Base-by-base conservation (phyloP, 2,888 invertebrate genomes). In the Chironomus tentans region DNA sequence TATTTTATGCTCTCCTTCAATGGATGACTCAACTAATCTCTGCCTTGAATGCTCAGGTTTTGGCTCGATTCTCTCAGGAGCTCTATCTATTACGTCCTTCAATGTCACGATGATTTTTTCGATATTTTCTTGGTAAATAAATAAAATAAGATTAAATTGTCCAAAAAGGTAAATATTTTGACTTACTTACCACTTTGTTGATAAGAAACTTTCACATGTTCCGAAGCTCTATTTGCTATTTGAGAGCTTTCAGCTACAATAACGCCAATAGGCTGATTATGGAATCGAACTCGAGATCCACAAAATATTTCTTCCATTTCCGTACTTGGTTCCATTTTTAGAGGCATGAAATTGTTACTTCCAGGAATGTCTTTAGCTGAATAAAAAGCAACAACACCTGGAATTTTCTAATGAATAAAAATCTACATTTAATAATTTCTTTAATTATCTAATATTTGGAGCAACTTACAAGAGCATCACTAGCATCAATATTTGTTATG, bases 341-440 rank as follows among this genome's bases (percentile, higher is more conserved):
- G 72, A 15, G 79, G 77, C 48, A 82, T 85, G 78, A 87, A 88
- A 46, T 83, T 81, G 81, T 91, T 91, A 46, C 82, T 81, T 5
- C 91, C 91, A 0, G 90, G 90, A 79, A 91, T 86, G 79, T 91
- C 90, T 80, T 87, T 87, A 0, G 88, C 88, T 4, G 87, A 82
- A 78, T 87, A 87, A 79, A 89, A 90, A 22, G 87, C 86, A 24
- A 87, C 79, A 0, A 91, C 89, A 0, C 91, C 91, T n/a, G 86
- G 85, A 70, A 87, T 80, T 82, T 85, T 85, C 90, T 90, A 80
- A 38, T 82, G 82, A 12, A 47, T 47, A 3, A 3, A 24, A 3
- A 3, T 24, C 22, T 24, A 24, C 2, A n/a, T n/a, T n/a, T n/a
- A n/a, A n/a, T n/a, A n/a, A n/a, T n/a, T n/a, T n/a, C n/a, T n/a